phyloP scores from a whole-genome alignment of 2,888 invertebrate species.

The Heliconius ismenius region DNA sequence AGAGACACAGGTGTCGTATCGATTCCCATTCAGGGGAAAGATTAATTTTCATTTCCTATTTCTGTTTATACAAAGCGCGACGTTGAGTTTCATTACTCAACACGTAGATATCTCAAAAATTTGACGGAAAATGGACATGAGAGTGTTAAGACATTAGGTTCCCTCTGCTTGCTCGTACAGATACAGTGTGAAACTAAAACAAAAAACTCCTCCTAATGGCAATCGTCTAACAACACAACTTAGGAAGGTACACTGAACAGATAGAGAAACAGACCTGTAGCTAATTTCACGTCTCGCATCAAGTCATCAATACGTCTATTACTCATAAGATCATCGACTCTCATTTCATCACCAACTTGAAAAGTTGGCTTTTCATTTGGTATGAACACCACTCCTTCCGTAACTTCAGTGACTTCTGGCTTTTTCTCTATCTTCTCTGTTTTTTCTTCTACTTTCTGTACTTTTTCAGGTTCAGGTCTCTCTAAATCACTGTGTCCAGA shows the following conservation, averaged over 20 bases:
- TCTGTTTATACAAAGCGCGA: background rate
- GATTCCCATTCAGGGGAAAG: background rate
- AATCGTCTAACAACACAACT: background rate
- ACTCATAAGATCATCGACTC: slow-evolving; percentile 20
- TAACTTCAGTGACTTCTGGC: background rate
- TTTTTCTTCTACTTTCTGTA: background rate
- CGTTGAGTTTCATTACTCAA: background rate
- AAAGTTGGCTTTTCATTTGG: slow-evolving; percentile 54
- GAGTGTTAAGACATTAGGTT: background rate
- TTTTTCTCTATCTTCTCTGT: background rate
- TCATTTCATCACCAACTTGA: slow-evolving; percentile 46
- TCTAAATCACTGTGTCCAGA: slow-evolving; percentile 51
- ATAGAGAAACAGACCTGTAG: too few species aligned
- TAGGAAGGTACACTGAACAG: background rate
- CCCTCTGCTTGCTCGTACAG: background rate
- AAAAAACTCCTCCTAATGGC: background rate
- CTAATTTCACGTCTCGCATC: slow-evolving; percentile 36
- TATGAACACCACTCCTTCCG: slow-evolving; percentile 58
- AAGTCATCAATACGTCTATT: slow-evolving; percentile 49
- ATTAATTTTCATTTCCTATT: background rate
- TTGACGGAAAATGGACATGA: too few species aligned
- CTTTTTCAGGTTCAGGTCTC: slow-evolving; percentile 8
- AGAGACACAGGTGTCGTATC: slow-evolving; percentile 37
- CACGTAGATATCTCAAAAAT: too few species aligned
- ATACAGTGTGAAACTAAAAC: background rate